Conservation (phyloP, 2,888 invertebrate genomes). For the Agrochola lychnidis region DNA sequence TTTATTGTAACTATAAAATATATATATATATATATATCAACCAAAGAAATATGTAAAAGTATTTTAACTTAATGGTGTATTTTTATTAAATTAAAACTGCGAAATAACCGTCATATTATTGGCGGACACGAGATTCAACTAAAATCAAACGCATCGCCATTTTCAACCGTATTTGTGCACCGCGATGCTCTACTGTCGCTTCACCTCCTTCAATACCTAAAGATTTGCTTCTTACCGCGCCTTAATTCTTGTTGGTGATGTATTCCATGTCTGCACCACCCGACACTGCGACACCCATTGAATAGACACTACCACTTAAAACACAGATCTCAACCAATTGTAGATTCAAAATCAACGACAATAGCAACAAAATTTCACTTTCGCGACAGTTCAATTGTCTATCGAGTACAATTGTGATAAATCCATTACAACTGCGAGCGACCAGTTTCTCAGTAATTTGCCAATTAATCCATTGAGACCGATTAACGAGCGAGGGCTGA, state of each 20-base stretch:
- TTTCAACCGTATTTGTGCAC: too few relatives aligned
- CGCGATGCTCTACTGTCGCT: too few relatives aligned
- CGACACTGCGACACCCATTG: neutral
- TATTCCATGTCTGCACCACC: neutral
- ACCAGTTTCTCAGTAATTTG: constrained; percentile 59
- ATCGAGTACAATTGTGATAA: constrained; percentile 52
- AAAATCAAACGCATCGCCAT: too few relatives aligned
- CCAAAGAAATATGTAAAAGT: too few relatives aligned
- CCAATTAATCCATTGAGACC: constrained; percentile 65
- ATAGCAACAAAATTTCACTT: constrained; percentile 46
- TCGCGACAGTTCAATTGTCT: constrained; percentile 40
- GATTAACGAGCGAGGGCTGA: constrained; percentile 43
- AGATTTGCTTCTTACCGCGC: too few relatives aligned
- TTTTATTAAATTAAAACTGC: too few relatives aligned
- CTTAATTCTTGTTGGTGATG: neutral
- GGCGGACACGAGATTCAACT: too few relatives aligned
- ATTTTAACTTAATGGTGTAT: too few relatives aligned
- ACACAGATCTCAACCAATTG: neutral
- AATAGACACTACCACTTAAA: constrained; percentile 4
- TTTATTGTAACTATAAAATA: too few relatives aligned
- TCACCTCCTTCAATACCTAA: too few relatives aligned
- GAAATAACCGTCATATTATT: too few relatives aligned
- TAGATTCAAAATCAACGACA: constrained; percentile 15
- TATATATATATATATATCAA: too few relatives aligned
- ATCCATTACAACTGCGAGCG: constrained; percentile 49